Evolutionary conservation across 2,113 vertebrate genomes (phyloP), one percentile per base, ranked within the genome.

Genomic region (Genyomyrus donnyi): DNA sequence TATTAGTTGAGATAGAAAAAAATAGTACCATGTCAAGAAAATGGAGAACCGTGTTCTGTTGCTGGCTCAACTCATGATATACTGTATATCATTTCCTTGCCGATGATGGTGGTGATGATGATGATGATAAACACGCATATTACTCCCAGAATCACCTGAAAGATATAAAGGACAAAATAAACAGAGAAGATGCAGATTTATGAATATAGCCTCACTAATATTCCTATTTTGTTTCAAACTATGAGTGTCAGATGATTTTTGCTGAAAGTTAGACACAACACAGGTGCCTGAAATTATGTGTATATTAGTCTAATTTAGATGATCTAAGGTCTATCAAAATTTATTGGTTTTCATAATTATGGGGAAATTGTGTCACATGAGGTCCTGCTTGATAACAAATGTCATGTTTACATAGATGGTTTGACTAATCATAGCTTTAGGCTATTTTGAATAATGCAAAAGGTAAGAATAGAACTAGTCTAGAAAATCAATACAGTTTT

Each of bases 91-190:
- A 24, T 89, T 49, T 89, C 88, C 97, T 98, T 96, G 99, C 98
- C 96, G 39, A 98, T 96, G 52, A 53, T 19, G 52, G 4, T 53
- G 46, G 39, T 42, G 39, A 48, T 9, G 8, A 48, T 9, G 50
- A 53, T 19, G 92, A 99, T 96, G 94, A 99, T 91, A 91, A 99
- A 93, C 89, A 98, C 90, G 88, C 97, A 95, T 93, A 98, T 96
- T 88, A 96, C 94, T 88, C 98, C 97, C 92, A 98, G 94, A 91
- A 99, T 99, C 98, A 99, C 99, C 98, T 99, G 92, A 85, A 91
- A 88, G 80, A 85, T 91, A 74, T 10, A 86, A 58, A 27, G 70
- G n/a, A 31, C 66, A 74, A 77, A 77, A 19, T 80, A n/a, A 39
- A 83, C 31, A 35, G 13, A 80, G 35, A 80, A 42, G 31, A 42